Conservation (phyloP, 2,113 vertebrate genomes). For the Bos javanicus region DNA sequence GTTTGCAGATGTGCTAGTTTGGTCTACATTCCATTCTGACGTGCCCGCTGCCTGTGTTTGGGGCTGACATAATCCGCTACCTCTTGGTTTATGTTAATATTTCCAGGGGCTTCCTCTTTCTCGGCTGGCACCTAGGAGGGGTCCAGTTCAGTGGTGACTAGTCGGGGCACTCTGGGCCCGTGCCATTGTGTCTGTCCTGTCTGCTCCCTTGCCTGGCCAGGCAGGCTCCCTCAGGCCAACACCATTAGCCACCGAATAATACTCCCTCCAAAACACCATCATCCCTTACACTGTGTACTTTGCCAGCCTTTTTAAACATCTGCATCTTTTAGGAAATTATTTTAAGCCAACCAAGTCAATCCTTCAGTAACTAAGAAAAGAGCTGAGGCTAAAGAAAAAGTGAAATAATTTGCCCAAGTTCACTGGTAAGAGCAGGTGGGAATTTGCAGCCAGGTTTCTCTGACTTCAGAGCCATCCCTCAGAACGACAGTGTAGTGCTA, state of each 20-base stretch:
- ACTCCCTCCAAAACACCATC: background rate
- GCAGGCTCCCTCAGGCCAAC: background rate
- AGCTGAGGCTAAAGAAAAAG: background rate
- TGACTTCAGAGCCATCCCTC: background rate
- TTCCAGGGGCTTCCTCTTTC: background rate
- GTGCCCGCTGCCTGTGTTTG: slow-evolving; percentile 48
- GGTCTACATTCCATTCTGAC: slow-evolving; percentile 45
- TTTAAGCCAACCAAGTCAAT: background rate
- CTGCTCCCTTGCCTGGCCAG: background rate
- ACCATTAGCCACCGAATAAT: background rate
- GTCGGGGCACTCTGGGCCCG: background rate
- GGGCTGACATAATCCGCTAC: slow-evolving; percentile 64
- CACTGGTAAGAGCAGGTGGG: background rate
- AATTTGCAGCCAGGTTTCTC: background rate
- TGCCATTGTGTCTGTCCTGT: background rate
- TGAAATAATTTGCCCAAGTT: background rate
- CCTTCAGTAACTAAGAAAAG: background rate
- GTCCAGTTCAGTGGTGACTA: slow-evolving; percentile 34
- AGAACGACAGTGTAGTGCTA: background rate
- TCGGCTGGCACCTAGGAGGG: slow-evolving; percentile 47
- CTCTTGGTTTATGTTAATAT: slow-evolving; percentile 59
- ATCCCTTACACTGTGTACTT: background rate
- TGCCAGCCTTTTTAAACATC: background rate
- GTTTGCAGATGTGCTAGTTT: slow-evolving; percentile 77
- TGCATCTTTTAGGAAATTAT: background rate